Base-by-base conservation (phyloP, 2,888 invertebrate species). In the Lochmaea capreae region DNA sequence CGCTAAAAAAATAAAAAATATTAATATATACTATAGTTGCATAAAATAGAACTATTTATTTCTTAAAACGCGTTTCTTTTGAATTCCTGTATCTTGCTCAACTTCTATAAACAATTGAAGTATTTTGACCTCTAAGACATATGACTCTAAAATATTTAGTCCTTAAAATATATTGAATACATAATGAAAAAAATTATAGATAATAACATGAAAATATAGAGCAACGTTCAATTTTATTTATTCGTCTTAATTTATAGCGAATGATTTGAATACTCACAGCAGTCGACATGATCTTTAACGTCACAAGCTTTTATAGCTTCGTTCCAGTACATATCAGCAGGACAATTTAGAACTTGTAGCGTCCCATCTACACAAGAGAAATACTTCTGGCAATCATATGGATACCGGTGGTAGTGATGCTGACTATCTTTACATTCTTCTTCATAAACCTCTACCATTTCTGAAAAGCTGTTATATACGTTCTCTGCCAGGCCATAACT, bases 361-460 rank as follows among this genome's bases (percentile, higher is more conserved):
- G 16, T 26, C 18, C 52, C 52, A 33, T 54, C 33, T 65, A 3
- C 12, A n/a, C 70, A 71, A 57, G 54, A 49, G 26, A 57, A 71
- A 43, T 46, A 71, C 57, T 54, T 54, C 6, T 62, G 63, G n/a
- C 70, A 71, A 39, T 71, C 65, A 14, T 65, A 63, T n/a, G 62
- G 63, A 22, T 65, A 65, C 16, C 39, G 14, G 1, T 54, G 16
- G 22, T 71, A 71, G 1, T 67, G 26, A n/a, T 39, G 67, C 14
- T 58, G 43, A 22, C 67, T 58, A 43, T 67, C 39, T 10, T 12
- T 57, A 12, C 67, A 67, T 16, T 42, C 52, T 33, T 22, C 33
- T 16, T 66, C 67, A 22, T 54, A 54, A 16, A 9, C 10, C 9
- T 54, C 11, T 5, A 43, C 54, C 54, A 54, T 18, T 9, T 54